Base-by-base conservation (phyloP, 1,140 invertebrate species). In the Scylla paramamosain region DNA sequence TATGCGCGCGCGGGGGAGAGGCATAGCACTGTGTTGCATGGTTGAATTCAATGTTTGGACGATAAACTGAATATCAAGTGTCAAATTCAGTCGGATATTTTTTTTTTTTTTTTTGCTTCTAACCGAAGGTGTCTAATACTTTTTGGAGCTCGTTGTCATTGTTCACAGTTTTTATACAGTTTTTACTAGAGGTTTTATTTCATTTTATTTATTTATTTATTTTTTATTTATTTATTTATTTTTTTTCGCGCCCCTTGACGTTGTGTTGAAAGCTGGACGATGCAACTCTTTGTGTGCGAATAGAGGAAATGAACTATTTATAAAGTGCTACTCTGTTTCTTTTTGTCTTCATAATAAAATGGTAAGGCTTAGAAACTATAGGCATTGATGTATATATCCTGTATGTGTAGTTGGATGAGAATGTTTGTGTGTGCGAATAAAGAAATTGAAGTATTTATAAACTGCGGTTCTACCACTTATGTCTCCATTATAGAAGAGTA, bases 111-210 rank as follows among this genome's bases (percentile, higher is more conserved):
- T 77, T 77, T 20, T 25, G 7, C 25, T n/a, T 8, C n/a, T 77
- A n/a, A 77, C 67, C n/a, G 67, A 77, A 77, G 67, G 67, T n/a
- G 25, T 77, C 67, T n/a, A 25, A n/a, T n/a, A 12, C 67, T 77
- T n/a, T 77, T 77, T 77, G 12, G 67, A n/a, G 67, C 67, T 77
- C 67, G n/a, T 77, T 77, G 67, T 77, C n/a, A n/a, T 77, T 77
- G 20, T 77, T 77, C 67, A 0, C 20, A n/a, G 6, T 77, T 77
- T 77, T n/a, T n/a, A 3, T 77, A 77, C n/a, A n/a, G 20, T n/a
- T 77, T 77, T 77, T n/a, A n/a, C 20, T 77, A 0, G 12, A 3
- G 1, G 67, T n/a, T 77, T 77, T n/a, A 77, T 20, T 12, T 59
- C 0, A 59, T 8, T 59, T 20, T 59, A 39, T 39, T 39, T 39